Conservation (phyloP, 2,888 invertebrate species). For the Acronicta aceris region DNA sequence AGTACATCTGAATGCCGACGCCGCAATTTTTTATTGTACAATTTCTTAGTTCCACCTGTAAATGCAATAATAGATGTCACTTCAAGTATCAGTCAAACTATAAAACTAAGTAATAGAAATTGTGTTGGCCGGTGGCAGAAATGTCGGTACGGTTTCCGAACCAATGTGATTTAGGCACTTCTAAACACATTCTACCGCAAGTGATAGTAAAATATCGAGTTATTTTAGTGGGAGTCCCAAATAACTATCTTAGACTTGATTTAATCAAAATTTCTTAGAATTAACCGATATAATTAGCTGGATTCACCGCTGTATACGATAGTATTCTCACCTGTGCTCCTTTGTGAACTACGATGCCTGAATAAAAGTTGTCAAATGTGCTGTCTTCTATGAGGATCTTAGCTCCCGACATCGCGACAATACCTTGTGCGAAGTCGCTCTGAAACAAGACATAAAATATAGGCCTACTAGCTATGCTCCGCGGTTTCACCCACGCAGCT, state of each 20-base stretch:
- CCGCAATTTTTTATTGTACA: conserved; percentile 80
- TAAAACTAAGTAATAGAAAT: too few species aligned
- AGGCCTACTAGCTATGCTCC: too few species aligned
- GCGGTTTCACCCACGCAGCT: too few species aligned
- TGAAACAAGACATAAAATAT: conserved; percentile 55
- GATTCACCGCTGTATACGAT: too few species aligned
- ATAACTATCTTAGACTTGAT: neutral
- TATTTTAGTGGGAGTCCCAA: too few species aligned
- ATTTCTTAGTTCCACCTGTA: conserved; percentile 78
- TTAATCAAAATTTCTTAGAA: neutral
- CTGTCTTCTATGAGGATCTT: conserved; percentile 78
- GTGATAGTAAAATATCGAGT: too few species aligned
- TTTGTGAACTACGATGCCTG: conserved; percentile 82
- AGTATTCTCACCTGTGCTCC: conserved; percentile 76
- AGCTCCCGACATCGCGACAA: conserved; percentile 80
- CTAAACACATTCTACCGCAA: too few species aligned
- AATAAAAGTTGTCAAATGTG: conserved; percentile 82
- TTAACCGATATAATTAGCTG: too few species aligned
- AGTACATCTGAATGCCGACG: conserved; percentile 85
- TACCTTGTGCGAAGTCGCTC: conserved; percentile 83
- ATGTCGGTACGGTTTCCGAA: too few species aligned
- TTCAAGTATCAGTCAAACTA: neutral
- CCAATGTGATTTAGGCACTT: too few species aligned
- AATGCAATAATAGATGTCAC: neutral
- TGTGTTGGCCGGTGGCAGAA: too few species aligned